These are phyloP conservation scores for Apocheima hispidaria DNA, from an alignment of 2,888 invertebrate genomes.

Conservation along the genomic window DNA sequence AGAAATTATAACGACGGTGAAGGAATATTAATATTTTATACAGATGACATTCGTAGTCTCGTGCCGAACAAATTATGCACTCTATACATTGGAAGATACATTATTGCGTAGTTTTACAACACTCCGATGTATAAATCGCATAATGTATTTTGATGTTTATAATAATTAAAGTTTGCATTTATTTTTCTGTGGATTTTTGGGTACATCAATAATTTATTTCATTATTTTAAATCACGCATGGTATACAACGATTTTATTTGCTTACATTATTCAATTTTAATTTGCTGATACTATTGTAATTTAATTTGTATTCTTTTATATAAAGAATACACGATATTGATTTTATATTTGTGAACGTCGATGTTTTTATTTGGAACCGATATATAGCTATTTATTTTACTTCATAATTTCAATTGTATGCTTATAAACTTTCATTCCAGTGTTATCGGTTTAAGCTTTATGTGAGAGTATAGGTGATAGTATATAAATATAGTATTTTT, in stretches of 20 bases:
- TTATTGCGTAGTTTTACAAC: neutral
- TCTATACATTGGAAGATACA: constrained; percentile 34
- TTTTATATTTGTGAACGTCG: constrained; percentile 57
- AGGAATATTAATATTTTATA: constrained; percentile 46
- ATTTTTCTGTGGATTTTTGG: constrained; percentile 65
- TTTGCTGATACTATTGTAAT: constrained; percentile 68
- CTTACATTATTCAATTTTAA: constrained; percentile 70
- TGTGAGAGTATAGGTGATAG: constrained; percentile 71
- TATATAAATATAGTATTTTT: constrained; percentile 67
- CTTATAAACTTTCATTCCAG: constrained; percentile 82
- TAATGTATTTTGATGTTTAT: constrained; percentile 36
- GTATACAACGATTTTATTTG: constrained; percentile 75
- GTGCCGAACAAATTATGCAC: constrained; percentile 30
- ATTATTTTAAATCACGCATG: constrained; percentile 62
- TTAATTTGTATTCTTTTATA: constrained; percentile 57
- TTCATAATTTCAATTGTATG: constrained; percentile 68
- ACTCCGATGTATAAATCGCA: constrained; percentile 46
- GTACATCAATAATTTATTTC: constrained; percentile 54
- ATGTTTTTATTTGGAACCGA: constrained; percentile 42
- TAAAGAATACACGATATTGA: constrained; percentile 63
- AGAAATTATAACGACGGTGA: constrained; percentile 33
- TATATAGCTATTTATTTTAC: constrained; percentile 51
- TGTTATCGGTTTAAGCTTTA: constrained; percentile 80
- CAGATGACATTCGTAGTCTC: constrained; percentile 45
- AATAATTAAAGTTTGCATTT: constrained; percentile 67